Conservation (phyloP, 2,797 vertebrate species). For the Lepilemur septentrionalis region DNA sequence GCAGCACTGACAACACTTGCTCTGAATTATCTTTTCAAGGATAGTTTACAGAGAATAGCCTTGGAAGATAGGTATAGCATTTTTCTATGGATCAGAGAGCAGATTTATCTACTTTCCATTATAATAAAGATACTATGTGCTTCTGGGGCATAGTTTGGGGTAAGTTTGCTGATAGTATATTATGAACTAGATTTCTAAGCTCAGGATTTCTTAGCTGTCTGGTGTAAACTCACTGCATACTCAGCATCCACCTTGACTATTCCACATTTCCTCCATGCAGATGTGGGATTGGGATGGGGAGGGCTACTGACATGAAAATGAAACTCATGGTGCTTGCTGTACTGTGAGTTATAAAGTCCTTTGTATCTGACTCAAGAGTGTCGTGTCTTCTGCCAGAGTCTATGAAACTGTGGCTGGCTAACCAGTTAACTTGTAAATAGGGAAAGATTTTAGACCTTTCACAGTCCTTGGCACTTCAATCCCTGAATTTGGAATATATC, state of each 20-base stretch:
- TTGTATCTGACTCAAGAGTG: background rate
- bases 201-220: background rate
- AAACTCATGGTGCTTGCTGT: background rate
- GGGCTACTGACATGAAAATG: fast-evolving
- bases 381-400: background rate
- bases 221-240: background rate
- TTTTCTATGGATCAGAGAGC: background rate
- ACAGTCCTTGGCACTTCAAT: background rate
- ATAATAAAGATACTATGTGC: background rate
- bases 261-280: background rate
- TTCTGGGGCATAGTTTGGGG: background rate
- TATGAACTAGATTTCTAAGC: background rate
- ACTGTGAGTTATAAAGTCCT: background rate
- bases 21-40: background rate
- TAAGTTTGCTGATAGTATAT: background rate
- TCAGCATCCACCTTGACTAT: background rate
- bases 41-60: background rate
- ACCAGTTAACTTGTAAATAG: background rate
- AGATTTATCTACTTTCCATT: background rate
- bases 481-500: background rate
- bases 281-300: background rate
- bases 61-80: background rate
- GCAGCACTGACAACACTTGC: background rate
- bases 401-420: background rate
- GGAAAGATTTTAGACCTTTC: background rate